A percentile compares a stretch with the other conserved stretches of the same genome.
Evolutionary conservation across 2,888 invertebrate species (phyloP).

Genomic region (Platycheirus rosarum): DNA sequence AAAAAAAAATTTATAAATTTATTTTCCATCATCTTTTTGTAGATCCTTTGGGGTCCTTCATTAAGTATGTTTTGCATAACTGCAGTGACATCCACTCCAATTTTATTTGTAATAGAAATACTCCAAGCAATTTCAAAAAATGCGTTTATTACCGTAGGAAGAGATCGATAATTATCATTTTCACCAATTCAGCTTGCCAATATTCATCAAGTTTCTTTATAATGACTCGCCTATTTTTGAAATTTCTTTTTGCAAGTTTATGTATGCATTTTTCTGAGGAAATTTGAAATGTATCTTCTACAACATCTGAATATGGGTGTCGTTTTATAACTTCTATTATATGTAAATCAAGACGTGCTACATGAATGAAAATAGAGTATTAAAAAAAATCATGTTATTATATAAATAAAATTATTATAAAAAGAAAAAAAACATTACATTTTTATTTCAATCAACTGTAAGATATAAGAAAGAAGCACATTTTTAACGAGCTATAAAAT

Average conservation of each 20-base stretch:
- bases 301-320: conserved; percentile 21
- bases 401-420: background rate
- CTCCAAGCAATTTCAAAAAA: background rate
- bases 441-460: no score
- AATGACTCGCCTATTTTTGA: conserved; percentile 77
- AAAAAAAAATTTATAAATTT: conserved; percentile 25
- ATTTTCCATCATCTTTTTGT: conserved; percentile 21
- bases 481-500: background rate
- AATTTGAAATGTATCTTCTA: conserved; percentile 74
- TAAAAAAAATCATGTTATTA: no score
- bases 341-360: background rate
- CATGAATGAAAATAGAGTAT: no score
- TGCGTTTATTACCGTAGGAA: conserved; percentile 78
- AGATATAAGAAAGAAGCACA: no score
- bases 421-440: no score
- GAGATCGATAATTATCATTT: conserved; percentile 78
- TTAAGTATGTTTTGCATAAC: conserved; percentile 10
- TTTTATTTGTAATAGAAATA: background rate
- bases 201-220: conserved; percentile 80
- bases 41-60: background rate
- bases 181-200: conserved; percentile 82
- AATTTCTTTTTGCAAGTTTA: conserved; percentile 79
- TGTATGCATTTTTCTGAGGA: no score
- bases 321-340: background rate
- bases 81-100: background rate